Evolutionary conservation across 2,797 vertebrate genomes (phyloP), one percentile per base, ranked within the genome.

Genomic region (Hippoglossus hippoglossus): DNA sequence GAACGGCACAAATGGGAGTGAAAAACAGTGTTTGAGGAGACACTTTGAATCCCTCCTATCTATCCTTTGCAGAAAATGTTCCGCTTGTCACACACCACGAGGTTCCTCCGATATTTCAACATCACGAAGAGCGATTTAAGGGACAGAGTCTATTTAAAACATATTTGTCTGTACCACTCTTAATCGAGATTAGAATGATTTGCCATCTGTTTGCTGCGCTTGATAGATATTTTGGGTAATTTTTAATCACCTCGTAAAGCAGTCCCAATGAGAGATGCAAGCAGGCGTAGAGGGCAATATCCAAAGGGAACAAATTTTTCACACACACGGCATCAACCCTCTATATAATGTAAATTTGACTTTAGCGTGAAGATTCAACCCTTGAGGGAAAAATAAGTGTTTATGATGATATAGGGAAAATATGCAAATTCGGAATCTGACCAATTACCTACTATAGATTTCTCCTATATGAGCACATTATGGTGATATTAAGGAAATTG

Each of bases 241-340:
- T 39, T 74, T 54, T 50, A 67, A 75, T 53, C 39, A 70, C 22
- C n/a, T 18, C 57, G 53, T 65, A 63, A 80, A 81, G 36, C 44
- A 63, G 22, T 59, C 3, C 2, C 54, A 53, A 36, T 18, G 15
- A 19, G 1, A 0, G 22, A 31, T 6, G 5, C n/a, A 28, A 59
- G 39, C 7, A 67, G 39, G 71, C 6, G 19, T 16, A 36, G 18
- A 49, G 58, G 9, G 22, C 12, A 44, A 18, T 44, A 18, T 44
- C 15, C 3, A 13, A 39, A 13, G 3, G 34, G 11, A 12, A 18
- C 15, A 55, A 21, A 39, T 18, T 56, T 56, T 56, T 44, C 67
- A 50, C 21, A 28, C 36, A 10, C 57, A 61, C n/a, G 39, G 25
- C 25, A 50, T 13, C 1, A 63, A 41, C 28, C 28, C 18, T 15